Percentiles rank a stretch among this genome's conserved stretches.
phyloP scores from a whole-genome alignment of 2,113 vertebrate genomes.

The Pantherophis guttatus region DNA sequence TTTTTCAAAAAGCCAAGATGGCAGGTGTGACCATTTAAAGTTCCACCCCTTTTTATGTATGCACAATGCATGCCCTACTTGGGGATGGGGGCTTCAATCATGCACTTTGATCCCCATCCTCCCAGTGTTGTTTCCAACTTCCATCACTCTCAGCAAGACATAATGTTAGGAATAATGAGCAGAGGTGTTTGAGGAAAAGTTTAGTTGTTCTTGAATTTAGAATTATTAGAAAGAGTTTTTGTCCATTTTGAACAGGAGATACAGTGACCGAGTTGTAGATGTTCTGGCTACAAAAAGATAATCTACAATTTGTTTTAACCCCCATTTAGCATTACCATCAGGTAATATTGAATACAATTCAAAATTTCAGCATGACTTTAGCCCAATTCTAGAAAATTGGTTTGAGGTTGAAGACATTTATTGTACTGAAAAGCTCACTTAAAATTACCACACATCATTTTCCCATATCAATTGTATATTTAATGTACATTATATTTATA shows the following conservation, averaged over 20 bases:
- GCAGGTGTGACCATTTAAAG: background rate
- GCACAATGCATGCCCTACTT: background rate
- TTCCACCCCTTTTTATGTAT: background rate
- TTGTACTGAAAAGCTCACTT: background rate
- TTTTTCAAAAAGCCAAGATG: background rate
- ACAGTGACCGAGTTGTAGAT: background rate
- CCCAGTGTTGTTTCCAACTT: background rate
- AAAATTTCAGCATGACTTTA: background rate
- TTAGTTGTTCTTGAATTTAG: background rate
- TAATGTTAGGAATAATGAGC: background rate
- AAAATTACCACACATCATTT: background rate
- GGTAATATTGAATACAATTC: background rate
- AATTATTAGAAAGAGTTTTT: background rate
- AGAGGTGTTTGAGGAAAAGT: background rate
- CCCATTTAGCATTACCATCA: background rate
- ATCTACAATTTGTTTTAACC: background rate
- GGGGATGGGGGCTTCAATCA: background rate
- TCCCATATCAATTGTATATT: background rate
- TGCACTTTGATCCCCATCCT: background rate
- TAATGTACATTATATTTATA: background rate
- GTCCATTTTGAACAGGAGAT: background rate
- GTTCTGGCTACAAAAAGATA: background rate
- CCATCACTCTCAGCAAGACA: background rate
- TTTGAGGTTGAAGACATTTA: background rate
- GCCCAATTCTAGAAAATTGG: background rate